Percentiles rank a stretch among this genome's conserved stretches.
Evolutionary conservation across 1,140 invertebrate species (phyloP).

Genomic region (Lepidurus packardi): DNA sequence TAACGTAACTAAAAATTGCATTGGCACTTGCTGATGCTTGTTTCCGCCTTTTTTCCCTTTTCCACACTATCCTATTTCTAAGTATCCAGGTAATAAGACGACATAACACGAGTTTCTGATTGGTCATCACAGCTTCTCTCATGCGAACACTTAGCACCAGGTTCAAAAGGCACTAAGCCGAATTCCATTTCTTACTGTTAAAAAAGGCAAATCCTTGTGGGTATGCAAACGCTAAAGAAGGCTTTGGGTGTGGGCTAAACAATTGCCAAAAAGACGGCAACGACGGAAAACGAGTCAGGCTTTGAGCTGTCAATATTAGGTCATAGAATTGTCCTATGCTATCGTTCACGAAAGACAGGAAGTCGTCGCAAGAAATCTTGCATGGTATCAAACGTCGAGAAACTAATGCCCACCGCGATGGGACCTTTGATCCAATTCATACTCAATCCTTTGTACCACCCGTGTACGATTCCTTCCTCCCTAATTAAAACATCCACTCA

Average conservation of each 20-base stretch:
- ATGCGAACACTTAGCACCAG: not conserved
- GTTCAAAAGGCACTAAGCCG: not conserved
- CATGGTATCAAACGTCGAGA: constrained; percentile 87
- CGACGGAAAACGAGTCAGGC: not conserved
- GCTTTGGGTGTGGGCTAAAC: not conserved
- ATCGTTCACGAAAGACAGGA: constrained; percentile 26
- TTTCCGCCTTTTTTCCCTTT: not conserved
- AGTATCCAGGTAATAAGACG: not conserved
- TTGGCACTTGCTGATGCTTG: constrained; percentile 12
- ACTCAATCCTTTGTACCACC: constrained; percentile 94
- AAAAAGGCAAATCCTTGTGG: not conserved
- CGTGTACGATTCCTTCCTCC: constrained; percentile 77
- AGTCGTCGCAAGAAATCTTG: constrained; percentile 52
- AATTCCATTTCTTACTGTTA: not conserved
- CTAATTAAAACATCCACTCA: constrained; percentile 44
- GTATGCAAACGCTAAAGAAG: not conserved
- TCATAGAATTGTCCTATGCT: not conserved
- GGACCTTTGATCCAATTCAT: constrained; percentile 99
- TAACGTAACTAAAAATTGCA: constrained; percentile 6
- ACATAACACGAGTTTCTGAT: not conserved
- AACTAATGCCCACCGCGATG: constrained; percentile 95
- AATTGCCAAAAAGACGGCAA: not conserved
- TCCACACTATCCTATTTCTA: not conserved
- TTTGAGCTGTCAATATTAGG: not conserved
- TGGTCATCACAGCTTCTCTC: constrained; percentile 10